Conservation (phyloP, 2,888 invertebrate species). For the Vandiemenella viatica region DNA sequence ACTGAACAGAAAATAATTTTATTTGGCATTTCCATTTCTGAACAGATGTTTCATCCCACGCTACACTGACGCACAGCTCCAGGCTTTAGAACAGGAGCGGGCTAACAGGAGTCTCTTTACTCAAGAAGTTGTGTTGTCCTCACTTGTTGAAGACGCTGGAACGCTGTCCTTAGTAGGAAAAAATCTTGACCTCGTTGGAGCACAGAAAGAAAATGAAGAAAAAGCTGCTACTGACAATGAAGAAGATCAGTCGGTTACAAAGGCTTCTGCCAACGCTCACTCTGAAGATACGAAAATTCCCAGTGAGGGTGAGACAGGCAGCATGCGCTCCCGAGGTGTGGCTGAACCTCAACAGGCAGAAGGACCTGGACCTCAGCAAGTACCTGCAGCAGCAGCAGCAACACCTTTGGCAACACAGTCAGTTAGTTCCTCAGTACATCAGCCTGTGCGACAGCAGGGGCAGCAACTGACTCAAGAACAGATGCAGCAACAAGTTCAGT, state of each 20-base stretch:
- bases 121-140: conserved; percentile 50
- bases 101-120: conserved; percentile 52
- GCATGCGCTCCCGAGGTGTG: too few species aligned
- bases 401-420: conserved; percentile 8
- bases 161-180: conserved; percentile 9
- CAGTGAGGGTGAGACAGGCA: too few species aligned
- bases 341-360: too few species aligned
- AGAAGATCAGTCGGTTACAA: too few species aligned
- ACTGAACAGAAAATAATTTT: too few species aligned
- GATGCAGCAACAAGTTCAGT: conserved; percentile 4
- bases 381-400: conserved; percentile 20
- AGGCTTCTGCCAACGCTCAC: too few species aligned
- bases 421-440: conserved; percentile 2
- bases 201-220: conserved; percentile 10
- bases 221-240: conserved; percentile 7
- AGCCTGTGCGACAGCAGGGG: not conserved
- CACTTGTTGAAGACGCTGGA: conserved; percentile 29
- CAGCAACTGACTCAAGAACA: not conserved
- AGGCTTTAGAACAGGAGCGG: conserved; percentile 37
- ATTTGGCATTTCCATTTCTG: too few species aligned
- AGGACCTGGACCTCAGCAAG: conserved; percentile 10
- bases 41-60: not conserved
- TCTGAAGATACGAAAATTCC: too few species aligned
- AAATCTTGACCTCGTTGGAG: conserved; percentile 3
- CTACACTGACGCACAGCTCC: conserved; percentile 39